These are phyloP conservation scores for Gymnocephalus cernua DNA, from an alignment of 2,113 vertebrate species.

Conservation along the genomic window DNA sequence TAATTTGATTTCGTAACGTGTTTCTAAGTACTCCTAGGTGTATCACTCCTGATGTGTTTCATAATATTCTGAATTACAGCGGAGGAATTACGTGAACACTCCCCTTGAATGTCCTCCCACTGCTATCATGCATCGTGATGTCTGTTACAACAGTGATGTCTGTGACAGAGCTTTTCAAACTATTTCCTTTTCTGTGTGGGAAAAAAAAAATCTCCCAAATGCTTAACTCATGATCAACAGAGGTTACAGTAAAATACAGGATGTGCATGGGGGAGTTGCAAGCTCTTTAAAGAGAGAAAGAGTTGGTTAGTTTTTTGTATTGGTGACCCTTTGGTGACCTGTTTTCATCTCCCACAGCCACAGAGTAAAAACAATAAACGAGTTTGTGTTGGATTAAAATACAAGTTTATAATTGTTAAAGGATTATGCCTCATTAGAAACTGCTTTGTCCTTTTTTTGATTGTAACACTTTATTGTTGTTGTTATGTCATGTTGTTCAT, in stretches of 20 bases:
- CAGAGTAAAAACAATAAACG: not conserved
- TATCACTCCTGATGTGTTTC: conserved; percentile 7
- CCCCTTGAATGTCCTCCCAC: conserved; percentile 21
- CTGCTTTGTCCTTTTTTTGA: not conserved
- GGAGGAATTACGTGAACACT: not conserved
- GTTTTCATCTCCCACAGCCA: not conserved
- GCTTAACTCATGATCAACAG: not conserved
- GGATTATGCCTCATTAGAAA: not conserved
- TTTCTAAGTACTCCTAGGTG: not conserved
- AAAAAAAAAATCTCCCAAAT: not conserved
- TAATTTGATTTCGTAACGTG: not conserved
- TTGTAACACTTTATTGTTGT: not conserved
- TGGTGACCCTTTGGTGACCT: not conserved
- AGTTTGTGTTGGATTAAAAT: not conserved
- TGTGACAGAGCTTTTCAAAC: not conserved
- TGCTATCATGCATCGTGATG: not conserved
- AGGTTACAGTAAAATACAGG: not conserved
- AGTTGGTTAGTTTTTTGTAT: not conserved
- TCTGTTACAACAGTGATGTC: not conserved
- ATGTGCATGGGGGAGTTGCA: not conserved
- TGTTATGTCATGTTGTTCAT: not conserved
- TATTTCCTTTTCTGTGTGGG: too few relatives aligned
- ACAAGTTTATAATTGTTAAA: not conserved
- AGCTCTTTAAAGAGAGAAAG: not conserved
- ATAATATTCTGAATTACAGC: not conserved